Base-by-base conservation (phyloP, 1,140 invertebrate species). In the Bombus haemorrhoidalis region DNA sequence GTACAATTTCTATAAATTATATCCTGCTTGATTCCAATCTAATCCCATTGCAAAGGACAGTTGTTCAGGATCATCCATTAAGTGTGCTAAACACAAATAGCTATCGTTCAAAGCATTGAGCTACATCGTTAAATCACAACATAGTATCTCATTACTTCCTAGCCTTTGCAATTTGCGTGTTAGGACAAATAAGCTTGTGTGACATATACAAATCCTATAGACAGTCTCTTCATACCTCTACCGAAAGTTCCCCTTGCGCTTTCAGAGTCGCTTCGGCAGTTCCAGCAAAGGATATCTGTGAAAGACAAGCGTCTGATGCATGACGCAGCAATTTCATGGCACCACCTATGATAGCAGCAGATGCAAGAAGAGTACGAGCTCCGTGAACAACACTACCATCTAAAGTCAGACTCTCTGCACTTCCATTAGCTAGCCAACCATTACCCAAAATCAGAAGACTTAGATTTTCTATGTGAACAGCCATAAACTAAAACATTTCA, bases 381-480 rank as follows among this genome's bases (percentile, higher is more conserved):
- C 96, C 97, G 87, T 96, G 97, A 43, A 97, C 96, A 68, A 96
- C 96, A 88, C 96, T 97, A 0, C 98, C 97, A 94, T 98, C 98
- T 53, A 98, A 95, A 90, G 97, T 96, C 1, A 98, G 94, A 91
- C 97, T 97, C 85, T 96, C 96, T 3, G 97, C 97, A 47, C 97
- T 97, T 28, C 97, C 96, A 94, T 98, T 97, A 0, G 98, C 95
- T 53, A 98, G 95, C 96, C 97, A 98, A 37, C 97, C 97, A 73
- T 97, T 96, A 76, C 96, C 96, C 85, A 98, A 95, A 73, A 97
- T 95, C 88, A 97, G 96, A 18, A 98, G 95, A 83, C 97, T 98
- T 86, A 98, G 96, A 92, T 98, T 98, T 87, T 97, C 97, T 53
- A 98, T 96, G 91, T 98, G 97, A 41, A 99, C 96, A n/a, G 97